Percentiles rank a stretch among this genome's conserved stretches.
These are phyloP conservation scores for Drosophila subpulchrella DNA, from an alignment of 1,140 invertebrate species.

Conservation along the genomic window DNA sequence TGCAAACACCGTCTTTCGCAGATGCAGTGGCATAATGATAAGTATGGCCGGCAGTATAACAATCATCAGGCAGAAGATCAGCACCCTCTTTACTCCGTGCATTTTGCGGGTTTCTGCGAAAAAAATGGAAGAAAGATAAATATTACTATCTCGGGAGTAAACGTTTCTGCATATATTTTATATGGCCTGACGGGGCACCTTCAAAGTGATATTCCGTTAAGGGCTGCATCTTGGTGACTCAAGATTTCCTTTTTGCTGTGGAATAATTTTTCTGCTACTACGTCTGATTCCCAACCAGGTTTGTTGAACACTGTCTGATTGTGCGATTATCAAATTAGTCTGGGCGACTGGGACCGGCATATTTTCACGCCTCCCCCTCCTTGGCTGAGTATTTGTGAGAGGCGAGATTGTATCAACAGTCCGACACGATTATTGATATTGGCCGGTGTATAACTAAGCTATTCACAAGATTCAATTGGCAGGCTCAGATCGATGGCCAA, in stretches of 20 bases:
- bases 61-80: conserved; percentile 90
- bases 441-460: conserved; percentile 61
- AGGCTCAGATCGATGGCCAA: conserved; percentile 27
- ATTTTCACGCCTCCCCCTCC: conserved; percentile 31
- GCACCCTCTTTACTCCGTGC: conserved; percentile 90
- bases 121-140: conserved; percentile 27
- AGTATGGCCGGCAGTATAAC: conserved; percentile 89
- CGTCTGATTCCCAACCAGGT: conserved; percentile 38
- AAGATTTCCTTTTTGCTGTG: neutral
- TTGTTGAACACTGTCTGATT: conserved; percentile 60
- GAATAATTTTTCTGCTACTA: conserved; percentile 2
- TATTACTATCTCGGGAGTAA: conserved; percentile 20
- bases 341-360: conserved; percentile 10
- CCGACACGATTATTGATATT: conserved; percentile 38
- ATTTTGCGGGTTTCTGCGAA: conserved; percentile 89
- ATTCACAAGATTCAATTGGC: conserved; percentile 65
- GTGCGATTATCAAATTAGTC: conserved; percentile 70
- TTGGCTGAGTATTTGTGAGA: conserved; percentile 29
- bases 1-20: conserved; percentile 89
- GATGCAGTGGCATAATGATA: conserved; percentile 90
- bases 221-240: conserved; percentile 59
- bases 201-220: conserved; percentile 77
- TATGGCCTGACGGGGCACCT: conserved; percentile 43
- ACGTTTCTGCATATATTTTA: neutral
- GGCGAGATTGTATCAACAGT: conserved; percentile 58